These are phyloP conservation scores for Trissoscelio sp. DNA, from an alignment of 2,888 invertebrate genomes.

Conservation along the genomic window DNA sequence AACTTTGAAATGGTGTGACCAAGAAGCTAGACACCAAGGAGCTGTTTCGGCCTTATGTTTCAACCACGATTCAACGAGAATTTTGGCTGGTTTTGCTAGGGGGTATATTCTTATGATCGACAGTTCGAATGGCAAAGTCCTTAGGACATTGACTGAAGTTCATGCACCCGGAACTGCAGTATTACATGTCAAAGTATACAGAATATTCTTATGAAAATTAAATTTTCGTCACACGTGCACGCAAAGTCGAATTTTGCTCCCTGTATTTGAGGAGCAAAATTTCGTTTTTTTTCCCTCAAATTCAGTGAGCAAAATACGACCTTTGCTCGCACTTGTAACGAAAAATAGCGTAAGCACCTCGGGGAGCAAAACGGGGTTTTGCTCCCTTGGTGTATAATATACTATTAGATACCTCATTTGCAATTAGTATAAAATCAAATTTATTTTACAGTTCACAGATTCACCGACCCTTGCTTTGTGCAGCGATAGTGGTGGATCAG, in stretches of 20 bases:
- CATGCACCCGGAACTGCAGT: conserved; percentile 94
- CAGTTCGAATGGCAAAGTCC: conserved; percentile 90
- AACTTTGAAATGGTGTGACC: conserved; percentile 94
- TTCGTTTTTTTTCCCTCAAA: too few species aligned
- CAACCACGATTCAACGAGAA: conserved; percentile 93
- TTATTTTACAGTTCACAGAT: conserved; percentile 86
- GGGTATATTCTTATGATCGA: conserved; percentile 97
- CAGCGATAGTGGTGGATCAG: conserved; percentile 97
- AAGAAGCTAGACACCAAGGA: conserved; percentile 89
- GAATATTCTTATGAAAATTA: not conserved
- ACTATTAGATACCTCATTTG: too few species aligned
- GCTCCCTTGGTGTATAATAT: too few species aligned
- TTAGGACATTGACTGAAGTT: conserved; percentile 90
- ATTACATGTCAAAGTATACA: conserved; percentile 87
- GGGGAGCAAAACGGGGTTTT: too few species aligned
- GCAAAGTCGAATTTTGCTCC: too few species aligned
- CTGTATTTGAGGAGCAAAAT: too few species aligned
- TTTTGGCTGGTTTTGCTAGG: conserved; percentile 91
- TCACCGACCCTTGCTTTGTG: conserved; percentile 90
- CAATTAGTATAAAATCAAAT: not conserved
- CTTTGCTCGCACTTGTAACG: too few species aligned
- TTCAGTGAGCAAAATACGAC: too few species aligned
- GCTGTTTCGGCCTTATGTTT: conserved; percentile 93
- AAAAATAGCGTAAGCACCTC: too few species aligned
- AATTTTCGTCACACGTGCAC: too few species aligned